These are phyloP conservation scores for Panurus biarmicus DNA, from an alignment of 2,113 vertebrate species.

Conservation along the genomic window DNA sequence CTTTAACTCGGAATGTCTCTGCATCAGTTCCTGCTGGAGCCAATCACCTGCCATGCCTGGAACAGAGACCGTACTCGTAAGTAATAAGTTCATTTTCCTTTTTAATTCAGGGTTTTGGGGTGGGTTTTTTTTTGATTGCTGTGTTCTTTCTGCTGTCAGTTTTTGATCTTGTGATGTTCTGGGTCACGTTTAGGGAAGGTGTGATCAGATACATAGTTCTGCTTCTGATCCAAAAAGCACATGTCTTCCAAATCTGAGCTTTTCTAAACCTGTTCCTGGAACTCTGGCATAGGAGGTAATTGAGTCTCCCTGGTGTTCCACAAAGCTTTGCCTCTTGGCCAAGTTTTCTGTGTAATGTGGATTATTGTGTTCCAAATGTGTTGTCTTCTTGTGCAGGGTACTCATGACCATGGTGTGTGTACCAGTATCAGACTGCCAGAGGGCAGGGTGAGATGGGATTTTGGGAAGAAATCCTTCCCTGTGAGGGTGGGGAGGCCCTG, in stretches of 20 bases:
- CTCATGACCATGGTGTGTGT: not conserved
- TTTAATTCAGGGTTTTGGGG: too few species aligned
- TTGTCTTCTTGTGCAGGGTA: not conserved
- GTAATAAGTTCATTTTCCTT: not conserved
- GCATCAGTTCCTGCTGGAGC: slow-evolving; percentile 96
- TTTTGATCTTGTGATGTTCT: not conserved
- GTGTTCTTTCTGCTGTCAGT: not conserved
- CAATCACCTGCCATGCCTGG: slow-evolving; percentile 99
- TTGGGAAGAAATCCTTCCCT: not conserved
- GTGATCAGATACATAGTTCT: not conserved
- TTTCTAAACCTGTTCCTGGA: not conserved
- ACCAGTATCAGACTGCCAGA: not conserved
- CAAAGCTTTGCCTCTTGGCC: not conserved
- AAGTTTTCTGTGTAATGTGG: not conserved
- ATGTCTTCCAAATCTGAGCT: not conserved
- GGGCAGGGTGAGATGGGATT: not conserved
- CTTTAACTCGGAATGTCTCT: slow-evolving; percentile 85
- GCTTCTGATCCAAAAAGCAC: not conserved
- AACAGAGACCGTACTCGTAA: slow-evolving; percentile 96
- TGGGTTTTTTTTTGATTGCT: not conserved
- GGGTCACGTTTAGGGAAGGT: rapidly evolving
- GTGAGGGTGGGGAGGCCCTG: not conserved
- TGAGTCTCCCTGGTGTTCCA: not conserved
- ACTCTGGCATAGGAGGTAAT: not conserved
- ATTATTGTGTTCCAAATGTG: not conserved